Evolutionary conservation across 2,797 vertebrate genomes (phyloP), one percentile per base, ranked within the genome.

Genomic region (Neoniphon sammara): DNA sequence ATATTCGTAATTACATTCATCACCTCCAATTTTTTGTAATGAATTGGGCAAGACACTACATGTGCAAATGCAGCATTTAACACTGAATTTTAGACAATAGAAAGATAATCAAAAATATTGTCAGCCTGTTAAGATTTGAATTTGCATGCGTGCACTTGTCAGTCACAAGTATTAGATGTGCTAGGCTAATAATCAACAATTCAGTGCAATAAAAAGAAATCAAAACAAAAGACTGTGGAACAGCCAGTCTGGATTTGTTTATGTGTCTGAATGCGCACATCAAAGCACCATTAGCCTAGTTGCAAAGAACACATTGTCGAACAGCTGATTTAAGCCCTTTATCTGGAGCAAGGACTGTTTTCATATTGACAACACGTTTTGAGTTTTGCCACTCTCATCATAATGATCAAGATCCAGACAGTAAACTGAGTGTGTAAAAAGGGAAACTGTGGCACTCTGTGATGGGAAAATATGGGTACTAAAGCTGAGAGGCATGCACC

Each of bases 291-390:
- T 53, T 12, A 17, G 27, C 18, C 25, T 31, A 46, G 12, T 44
- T 15, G 25, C 27, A 21, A 30, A 34, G 42, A 80, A 64, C 20
- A 15, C 62, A 66, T 57, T 47, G 21, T 64, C 27, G 21, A 59
- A 23, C 15, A 50, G 42, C 12, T 46, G 31, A 50, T 47, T 62
- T 25, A 20, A 50, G 14, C 52, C 17, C 27, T 50, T 27, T 10
- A 49, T 56, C 14, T 77, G 49, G 18, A 34, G 42, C 63, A 18
- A 55, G n/a, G 64, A 42, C 62, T 46, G 21, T 10, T 52, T 27
- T 70, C n/a, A 30, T 63, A 67, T 63, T 60, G 69, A 50, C 52
- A 69, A 21, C 55, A 52, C 59, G 54, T 64, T 66, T 62, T 17
- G 39, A 68, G 58, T 62, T 66, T 54, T 25, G 23, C 27, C 58